Conservation (phyloP, 2,113 vertebrate species). For the Lanius ludovicianus region DNA sequence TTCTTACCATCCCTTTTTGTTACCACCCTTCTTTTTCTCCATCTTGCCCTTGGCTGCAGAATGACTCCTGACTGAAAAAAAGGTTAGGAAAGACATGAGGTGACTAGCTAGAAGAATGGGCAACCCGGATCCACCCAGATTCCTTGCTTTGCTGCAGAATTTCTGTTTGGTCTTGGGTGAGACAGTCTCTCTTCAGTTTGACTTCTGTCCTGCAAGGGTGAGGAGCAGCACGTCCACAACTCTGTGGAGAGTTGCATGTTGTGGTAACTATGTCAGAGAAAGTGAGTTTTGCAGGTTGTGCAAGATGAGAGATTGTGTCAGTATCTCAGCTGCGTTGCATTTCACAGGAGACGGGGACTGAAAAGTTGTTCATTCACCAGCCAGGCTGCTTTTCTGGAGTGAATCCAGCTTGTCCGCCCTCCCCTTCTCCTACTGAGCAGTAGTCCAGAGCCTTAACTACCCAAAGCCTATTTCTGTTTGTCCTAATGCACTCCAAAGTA, state of each 20-base stretch:
- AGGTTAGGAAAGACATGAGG: background rate
- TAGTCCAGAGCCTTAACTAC: background rate
- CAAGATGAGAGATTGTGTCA: background rate
- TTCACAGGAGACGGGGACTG: background rate
- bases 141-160: background rate
- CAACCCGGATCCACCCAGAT: background rate
- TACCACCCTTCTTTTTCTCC: background rate
- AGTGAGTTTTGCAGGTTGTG: background rate
- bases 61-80: background rate
- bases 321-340: background rate
- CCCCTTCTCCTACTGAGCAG: background rate
- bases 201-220: background rate
- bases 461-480: background rate
- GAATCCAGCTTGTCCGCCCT: background rate
- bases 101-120: background rate
- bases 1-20: background rate
- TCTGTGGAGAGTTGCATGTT: background rate
- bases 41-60: background rate
- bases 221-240: rapidly evolving
- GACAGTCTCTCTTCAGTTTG: background rate
- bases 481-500: background rate
- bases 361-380: background rate
- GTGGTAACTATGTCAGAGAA: background rate
- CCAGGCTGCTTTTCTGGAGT: background rate
- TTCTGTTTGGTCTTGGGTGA: background rate